phyloP scores from a whole-genome alignment of 2,797 vertebrate genomes.

The Lepilemur ruficaudatus region DNA sequence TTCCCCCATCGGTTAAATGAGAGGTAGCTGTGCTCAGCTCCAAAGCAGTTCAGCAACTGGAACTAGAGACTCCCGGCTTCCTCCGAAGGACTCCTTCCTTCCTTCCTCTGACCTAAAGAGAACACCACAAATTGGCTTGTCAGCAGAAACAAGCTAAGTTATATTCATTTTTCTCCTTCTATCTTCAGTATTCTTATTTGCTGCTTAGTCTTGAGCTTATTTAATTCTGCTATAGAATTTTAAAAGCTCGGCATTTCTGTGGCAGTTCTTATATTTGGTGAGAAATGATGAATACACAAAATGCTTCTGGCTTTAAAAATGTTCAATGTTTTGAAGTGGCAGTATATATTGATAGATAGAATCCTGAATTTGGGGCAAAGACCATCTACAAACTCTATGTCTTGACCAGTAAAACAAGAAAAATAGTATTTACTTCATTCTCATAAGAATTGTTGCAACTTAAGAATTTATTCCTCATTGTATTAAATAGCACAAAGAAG shows the following conservation, averaged over 20 bases:
- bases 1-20: not conserved
- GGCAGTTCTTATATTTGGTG: conserved; percentile 50
- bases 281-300: conserved; percentile 67
- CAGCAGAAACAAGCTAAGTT: not conserved
- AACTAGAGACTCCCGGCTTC: not conserved
- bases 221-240: conserved; percentile 55
- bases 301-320: conserved; percentile 60
- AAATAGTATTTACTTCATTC: not conserved
- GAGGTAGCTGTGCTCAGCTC: not conserved
- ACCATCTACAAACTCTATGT: conserved; percentile 42
- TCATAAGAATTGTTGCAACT: not conserved
- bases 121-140: not conserved
- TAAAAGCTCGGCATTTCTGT: conserved; percentile 63
- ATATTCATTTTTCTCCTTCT: conserved; percentile 39
- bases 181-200: conserved; percentile 30
- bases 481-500: not conserved
- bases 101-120: not conserved
- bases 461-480: not conserved
- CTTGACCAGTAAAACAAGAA: not conserved
- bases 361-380: not conserved
- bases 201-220: conserved; percentile 46
- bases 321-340: conserved; percentile 33
- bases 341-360: conserved; percentile 44
- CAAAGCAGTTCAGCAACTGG: accelerated
- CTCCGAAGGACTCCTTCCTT: too few species aligned